Percentiles rank a stretch among this genome's conserved stretches.
Evolutionary conservation across 2,113 vertebrate species (phyloP).

Genomic region (Orthonyx spaldingii): DNA sequence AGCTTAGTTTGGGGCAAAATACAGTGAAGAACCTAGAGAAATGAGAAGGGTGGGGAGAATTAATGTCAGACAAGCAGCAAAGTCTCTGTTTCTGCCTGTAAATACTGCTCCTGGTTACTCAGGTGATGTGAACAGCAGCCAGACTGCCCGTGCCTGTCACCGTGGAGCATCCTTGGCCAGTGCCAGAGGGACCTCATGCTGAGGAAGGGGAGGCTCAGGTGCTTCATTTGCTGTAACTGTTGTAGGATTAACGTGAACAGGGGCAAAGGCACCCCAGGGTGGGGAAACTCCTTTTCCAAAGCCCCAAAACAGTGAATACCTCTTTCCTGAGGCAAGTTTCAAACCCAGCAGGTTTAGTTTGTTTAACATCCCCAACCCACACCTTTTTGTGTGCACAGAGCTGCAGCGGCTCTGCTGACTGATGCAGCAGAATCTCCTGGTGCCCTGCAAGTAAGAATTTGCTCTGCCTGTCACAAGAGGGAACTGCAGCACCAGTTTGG

Average conservation of each 20-base stretch:
- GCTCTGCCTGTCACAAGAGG: not conserved
- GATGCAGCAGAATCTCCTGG: not conserved
- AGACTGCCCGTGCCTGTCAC: accelerated
- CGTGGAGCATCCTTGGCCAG: not conserved
- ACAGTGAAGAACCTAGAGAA: accelerated
- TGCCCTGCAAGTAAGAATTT: not conserved
- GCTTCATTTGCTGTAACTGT: accelerated
- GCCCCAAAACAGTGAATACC: accelerated
- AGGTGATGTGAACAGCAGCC: not conserved
- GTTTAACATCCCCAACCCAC: accelerated
- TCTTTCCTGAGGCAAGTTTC: not conserved
- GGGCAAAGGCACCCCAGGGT: not conserved
- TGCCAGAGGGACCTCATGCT: accelerated
- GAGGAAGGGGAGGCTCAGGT: not conserved
- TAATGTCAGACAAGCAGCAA: not conserved
- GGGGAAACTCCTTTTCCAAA: not conserved
- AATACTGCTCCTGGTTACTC: accelerated
- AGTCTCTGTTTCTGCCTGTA: not conserved
- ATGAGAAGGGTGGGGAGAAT: not conserved
- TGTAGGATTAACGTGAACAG: not conserved
- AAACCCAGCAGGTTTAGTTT: not conserved
- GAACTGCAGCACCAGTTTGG: not conserved
- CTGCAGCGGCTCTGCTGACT: accelerated
- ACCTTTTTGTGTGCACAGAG: accelerated
- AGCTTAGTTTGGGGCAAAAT: not conserved